Percentiles rank a stretch among this genome's conserved stretches.
phyloP scores from a whole-genome alignment of 2,888 invertebrate genomes.

The Choristoneura rosaceana region DNA sequence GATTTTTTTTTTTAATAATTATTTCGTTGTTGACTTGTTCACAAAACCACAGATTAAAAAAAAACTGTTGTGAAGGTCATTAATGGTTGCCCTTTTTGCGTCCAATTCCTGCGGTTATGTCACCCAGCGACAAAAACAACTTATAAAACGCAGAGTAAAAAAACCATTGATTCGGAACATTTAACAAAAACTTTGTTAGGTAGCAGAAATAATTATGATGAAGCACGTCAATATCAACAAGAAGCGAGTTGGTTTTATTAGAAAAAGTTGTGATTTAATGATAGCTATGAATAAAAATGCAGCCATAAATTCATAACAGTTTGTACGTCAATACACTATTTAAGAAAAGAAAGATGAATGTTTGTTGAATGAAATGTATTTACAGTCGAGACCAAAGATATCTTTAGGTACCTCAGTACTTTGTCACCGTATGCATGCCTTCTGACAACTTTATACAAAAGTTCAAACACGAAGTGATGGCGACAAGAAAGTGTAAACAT shows the following conservation, averaged over 20 bases:
- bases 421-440: no score
- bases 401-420: no score
- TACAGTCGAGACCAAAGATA: no score
- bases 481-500: no score
- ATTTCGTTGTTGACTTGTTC: not conserved
- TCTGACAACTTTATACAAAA: no score
- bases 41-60: not conserved
- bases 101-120: not conserved
- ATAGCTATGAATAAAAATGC: not conserved
- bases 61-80: not conserved
- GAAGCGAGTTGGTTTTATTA: not conserved
- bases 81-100: not conserved
- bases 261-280: not conserved
- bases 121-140: not conserved
- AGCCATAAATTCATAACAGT: not conserved
- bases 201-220: not conserved
- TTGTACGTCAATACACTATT: not conserved
- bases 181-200: not conserved
- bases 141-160: not conserved
- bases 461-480: no score
- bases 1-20: no score
- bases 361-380: no score
- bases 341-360: no score
- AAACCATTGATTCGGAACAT: conserved; percentile 5
- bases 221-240: not conserved